Conservation (phyloP, 2,113 vertebrate genomes). For the Saccopteryx leptura region DNA sequence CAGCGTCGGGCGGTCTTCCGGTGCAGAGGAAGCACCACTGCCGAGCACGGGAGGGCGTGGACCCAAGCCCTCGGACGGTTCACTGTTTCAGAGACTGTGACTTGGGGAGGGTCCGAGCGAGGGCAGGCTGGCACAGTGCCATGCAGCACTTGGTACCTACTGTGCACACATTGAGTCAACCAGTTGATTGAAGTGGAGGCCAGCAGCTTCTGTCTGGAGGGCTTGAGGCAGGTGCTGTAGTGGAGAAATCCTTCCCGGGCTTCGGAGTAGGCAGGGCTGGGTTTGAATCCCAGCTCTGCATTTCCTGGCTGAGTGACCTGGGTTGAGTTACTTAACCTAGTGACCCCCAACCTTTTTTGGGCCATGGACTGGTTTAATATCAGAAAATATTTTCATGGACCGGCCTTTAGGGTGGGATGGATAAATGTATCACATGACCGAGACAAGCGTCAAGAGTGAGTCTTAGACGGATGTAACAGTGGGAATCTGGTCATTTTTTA, state of each 20-base stretch:
- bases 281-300: not conserved
- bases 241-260: not conserved
- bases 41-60: not conserved
- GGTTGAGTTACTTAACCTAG: not conserved
- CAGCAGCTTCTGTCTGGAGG: not conserved
- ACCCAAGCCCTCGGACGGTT: not conserved
- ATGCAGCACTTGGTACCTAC: not conserved
- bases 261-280: not conserved
- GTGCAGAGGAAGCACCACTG: not conserved
- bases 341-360: too few species aligned
- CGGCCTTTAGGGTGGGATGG: too few species aligned
- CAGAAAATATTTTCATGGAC: too few species aligned
- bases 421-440: too few species aligned
- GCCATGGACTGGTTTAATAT: too few species aligned
- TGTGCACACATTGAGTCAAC: not conserved
- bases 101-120: not conserved
- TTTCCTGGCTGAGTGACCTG: not conserved
- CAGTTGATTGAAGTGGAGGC: not conserved
- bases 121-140: not conserved
- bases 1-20: conserved; percentile 40
- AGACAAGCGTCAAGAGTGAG: too few species aligned
- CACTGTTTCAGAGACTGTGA: not conserved
- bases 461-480: too few species aligned
- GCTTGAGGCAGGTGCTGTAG: not conserved
- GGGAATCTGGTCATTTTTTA: too few species aligned